Evolutionary conservation across 2,113 vertebrate genomes (phyloP), one percentile per base, ranked within the genome.

Genomic region (Empidonax traillii): DNA sequence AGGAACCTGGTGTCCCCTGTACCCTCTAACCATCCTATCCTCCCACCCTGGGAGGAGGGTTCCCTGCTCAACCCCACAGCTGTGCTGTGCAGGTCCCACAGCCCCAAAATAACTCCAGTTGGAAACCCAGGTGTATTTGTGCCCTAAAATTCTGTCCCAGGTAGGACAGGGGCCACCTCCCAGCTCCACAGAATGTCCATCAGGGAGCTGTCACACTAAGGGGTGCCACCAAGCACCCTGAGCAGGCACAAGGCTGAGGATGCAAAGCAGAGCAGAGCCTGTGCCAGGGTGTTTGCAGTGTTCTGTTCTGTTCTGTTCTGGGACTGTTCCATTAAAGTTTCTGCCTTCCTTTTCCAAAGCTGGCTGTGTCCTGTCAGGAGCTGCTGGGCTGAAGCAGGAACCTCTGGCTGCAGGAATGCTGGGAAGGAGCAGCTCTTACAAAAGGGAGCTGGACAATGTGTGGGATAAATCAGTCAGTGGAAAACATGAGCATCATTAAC

Each of bases 181-280:
- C 27, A 10, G 7, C 8, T 35, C 28, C 58, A 20, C 21, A 63
- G 44, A 72, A 33, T 47, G 59, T 8, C 37, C 46, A 0, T 5
- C 56, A 79, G 41, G 25, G 39, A 25, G 24, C 9, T 12, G 3
- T 17, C 27, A 14, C 5, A 1, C 16, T 4, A 4, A 81, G 30
- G 27, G 49, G 31, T 65, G 73, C 3, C 35, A 31, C 18, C 39
- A 46, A 8, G 30, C 33, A n/a, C 7, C 1, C 3, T 0, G 0
- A 59, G 59, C 28, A 65, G 44, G 19, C 8, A 16, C 0, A 0
- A 71, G 65, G 21, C 20, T 67, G 47, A 49, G 43, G 14, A 5
- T 31, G n/a, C 1, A 1, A 46, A 41, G 47, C 58, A 1, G 53
- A 33, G 47, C 59, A 87, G n/a, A 72, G 23, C 12, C 33, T 0